A percentile compares a stretch with the other conserved stretches of the same genome.
These are phyloP conservation scores for Drosophila tanythrix DNA, from an alignment of 2,888 invertebrate genomes.

Conservation along the genomic window DNA sequence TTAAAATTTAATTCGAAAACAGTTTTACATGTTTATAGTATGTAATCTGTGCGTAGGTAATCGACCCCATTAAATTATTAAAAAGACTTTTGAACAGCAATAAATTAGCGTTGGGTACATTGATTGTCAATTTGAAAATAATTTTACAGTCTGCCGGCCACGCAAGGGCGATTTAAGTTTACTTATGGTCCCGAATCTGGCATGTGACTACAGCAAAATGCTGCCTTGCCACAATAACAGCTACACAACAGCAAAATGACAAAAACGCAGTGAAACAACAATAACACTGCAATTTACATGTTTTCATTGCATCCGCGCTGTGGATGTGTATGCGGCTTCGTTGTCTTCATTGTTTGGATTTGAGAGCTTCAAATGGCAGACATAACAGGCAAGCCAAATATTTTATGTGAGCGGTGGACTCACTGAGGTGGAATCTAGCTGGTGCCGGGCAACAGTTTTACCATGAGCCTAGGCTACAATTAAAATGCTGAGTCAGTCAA, in stretches of 20 bases:
- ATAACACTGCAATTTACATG: conserved; percentile 39
- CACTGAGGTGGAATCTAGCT: neutral
- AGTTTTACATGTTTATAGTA: neutral
- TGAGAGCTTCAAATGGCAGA: conserved; percentile 25
- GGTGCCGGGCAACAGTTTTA: conserved; percentile 12
- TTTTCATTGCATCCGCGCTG: conserved; percentile 34
- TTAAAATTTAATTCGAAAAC: neutral
- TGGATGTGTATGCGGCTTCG: conserved; percentile 9
- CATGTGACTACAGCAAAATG: conserved; percentile 17
- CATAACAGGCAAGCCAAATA: conserved; percentile 22
- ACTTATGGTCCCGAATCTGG: conserved; percentile 23
- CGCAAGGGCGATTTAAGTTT: conserved; percentile 28
- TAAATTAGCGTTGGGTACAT: conserved; percentile 23
- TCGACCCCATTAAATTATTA: neutral
- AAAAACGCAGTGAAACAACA: conserved; percentile 17
- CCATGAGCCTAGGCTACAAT: neutral
- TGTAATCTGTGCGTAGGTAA: neutral
- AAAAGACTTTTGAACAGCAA: neutral
- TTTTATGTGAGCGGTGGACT: conserved; percentile 23
- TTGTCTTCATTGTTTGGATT: conserved; percentile 49
- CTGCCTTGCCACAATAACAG: conserved; percentile 19
- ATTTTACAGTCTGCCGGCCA: conserved; percentile 17
- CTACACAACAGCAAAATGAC: conserved; percentile 6
- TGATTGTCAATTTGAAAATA: conserved; percentile 17
- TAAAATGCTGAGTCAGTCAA: conserved; percentile 17